These are phyloP conservation scores for Habrosyne pyritoides DNA, from an alignment of 2,888 invertebrate genomes.

Conservation along the genomic window DNA sequence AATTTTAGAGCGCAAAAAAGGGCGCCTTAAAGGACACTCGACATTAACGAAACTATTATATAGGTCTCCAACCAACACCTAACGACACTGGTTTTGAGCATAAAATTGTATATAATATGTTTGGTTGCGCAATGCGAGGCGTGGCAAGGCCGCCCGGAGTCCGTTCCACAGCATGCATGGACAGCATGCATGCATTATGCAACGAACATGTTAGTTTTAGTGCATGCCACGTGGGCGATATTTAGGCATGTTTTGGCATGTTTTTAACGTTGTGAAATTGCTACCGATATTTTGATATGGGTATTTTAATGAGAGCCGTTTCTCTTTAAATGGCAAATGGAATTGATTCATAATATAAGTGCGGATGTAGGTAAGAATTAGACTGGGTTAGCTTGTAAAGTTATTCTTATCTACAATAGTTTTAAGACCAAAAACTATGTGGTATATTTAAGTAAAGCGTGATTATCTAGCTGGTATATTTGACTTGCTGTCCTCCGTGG, in stretches of 20 bases:
- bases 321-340: not conserved
- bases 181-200: slow-evolving; percentile 4
- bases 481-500: no score
- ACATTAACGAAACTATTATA: not conserved
- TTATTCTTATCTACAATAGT: no score
- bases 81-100: not conserved
- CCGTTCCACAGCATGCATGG: slow-evolving; percentile 24
- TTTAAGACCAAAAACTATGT: no score
- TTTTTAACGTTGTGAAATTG: not conserved
- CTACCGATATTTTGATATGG: not conserved
- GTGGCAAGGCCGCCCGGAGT: slow-evolving; percentile 46
- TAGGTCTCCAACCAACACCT: not conserved
- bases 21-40: not conserved
- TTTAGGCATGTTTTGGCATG: not conserved
- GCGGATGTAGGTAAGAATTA: not conserved
- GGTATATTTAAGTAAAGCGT: no score
- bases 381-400: not conserved
- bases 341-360: not conserved
- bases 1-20: not conserved
- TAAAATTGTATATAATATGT: not conserved
- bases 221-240: not conserved
- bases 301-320: not conserved
- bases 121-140: slow-evolving; percentile 27
- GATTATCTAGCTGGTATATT: no score
- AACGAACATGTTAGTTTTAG: not conserved